phyloP scores from a whole-genome alignment of 2,888 invertebrate species.

The Philonicus albiceps region DNA sequence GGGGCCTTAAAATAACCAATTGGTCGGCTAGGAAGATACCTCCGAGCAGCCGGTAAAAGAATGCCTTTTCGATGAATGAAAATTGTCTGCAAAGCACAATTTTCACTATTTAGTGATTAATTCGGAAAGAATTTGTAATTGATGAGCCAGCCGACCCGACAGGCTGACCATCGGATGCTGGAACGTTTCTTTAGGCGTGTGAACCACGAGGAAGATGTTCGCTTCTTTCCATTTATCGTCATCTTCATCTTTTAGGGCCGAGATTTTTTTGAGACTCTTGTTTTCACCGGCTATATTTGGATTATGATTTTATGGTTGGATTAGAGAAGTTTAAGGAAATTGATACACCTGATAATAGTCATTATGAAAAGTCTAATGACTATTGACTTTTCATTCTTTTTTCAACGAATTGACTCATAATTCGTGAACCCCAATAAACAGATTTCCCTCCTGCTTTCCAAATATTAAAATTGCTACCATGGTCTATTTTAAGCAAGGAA shows the following conservation, averaged over 20 bases:
- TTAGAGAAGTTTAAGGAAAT: not conserved
- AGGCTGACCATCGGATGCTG: not conserved
- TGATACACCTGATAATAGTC: not conserved
- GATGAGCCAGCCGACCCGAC: not conserved
- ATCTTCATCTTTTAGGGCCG: not conserved
- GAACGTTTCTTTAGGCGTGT: not conserved
- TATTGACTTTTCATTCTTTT: not conserved
- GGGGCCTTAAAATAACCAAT: not conserved
- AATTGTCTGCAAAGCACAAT: slow-evolving; percentile 1
- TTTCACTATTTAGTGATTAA: not conserved
- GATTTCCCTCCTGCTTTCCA: too few species aligned
- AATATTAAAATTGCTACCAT: too few species aligned
- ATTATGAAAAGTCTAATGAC: too few species aligned
- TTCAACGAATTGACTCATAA: not conserved
- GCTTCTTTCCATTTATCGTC: not conserved
- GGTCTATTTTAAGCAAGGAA: too few species aligned
- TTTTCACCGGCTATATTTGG: not conserved
- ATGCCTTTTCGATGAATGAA: not conserved
- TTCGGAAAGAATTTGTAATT: not conserved
- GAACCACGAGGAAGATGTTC: not conserved
- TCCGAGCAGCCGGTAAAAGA: not conserved
- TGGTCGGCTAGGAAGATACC: not conserved
- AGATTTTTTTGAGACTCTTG: not conserved
- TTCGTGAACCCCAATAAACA: too few species aligned
- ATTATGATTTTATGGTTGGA: not conserved